phyloP scores from a whole-genome alignment of 2,113 vertebrate genomes.

The Mesoclemmys tuberculata region DNA sequence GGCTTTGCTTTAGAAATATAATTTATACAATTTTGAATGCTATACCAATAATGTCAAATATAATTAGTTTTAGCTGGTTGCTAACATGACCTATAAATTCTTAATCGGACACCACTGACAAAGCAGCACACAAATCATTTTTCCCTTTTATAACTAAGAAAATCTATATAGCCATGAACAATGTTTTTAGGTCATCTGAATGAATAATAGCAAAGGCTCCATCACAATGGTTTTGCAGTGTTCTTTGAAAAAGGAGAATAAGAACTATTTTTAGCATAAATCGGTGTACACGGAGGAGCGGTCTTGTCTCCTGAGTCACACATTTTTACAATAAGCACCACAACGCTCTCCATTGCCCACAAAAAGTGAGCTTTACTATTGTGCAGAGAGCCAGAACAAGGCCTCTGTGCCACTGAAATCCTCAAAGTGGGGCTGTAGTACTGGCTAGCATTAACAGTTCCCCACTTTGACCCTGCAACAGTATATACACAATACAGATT shows the following conservation, averaged over 20 bases:
- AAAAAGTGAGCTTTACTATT: neutral
- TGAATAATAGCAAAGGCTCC: neutral
- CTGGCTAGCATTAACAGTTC: neutral
- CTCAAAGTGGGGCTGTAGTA: neutral
- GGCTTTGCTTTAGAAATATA: constrained; percentile 23
- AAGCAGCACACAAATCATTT: neutral
- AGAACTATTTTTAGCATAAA: neutral
- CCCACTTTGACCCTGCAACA: neutral
- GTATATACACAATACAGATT: neutral
- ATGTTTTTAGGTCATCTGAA: neutral
- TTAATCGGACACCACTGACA: neutral
- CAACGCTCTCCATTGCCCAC: neutral
- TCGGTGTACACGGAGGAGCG: rapidly evolving
- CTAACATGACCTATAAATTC: constrained; percentile 29
- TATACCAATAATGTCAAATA: neutral
- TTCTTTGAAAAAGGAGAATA: neutral
- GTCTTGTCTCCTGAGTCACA: neutral
- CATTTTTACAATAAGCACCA: neutral
- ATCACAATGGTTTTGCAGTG: neutral
- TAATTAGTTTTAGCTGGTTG: constrained; percentile 24
- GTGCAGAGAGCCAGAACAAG: neutral
- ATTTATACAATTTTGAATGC: constrained; percentile 24
- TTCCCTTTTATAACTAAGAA: neutral
- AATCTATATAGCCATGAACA: neutral
- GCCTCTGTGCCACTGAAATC: neutral